These are phyloP conservation scores for Chromis chromis DNA, from an alignment of 2,797 vertebrate genomes.

Conservation along the genomic window DNA sequence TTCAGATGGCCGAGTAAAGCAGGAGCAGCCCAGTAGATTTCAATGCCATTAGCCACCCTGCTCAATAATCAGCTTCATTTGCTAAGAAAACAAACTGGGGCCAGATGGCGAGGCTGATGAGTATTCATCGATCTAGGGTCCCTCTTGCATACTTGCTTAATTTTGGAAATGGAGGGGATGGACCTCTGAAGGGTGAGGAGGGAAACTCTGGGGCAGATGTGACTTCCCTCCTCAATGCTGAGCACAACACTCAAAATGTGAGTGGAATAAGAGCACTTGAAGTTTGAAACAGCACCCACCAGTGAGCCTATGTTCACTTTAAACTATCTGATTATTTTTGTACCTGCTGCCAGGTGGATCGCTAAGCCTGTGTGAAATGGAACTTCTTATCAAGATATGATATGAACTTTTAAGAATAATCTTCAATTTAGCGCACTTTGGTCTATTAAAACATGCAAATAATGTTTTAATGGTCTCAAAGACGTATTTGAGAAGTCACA, in stretches of 20 bases:
- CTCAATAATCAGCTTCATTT: conserved; percentile 85
- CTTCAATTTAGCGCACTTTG: conserved; percentile 44
- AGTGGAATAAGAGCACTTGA: conserved; percentile 48
- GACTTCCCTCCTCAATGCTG: conserved; percentile 46
- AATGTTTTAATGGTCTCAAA: conserved; percentile 55
- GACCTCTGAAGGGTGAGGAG: conserved; percentile 64
- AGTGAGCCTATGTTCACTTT: conserved; percentile 40
- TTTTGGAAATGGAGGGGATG: conserved; percentile 71
- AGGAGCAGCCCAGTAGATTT: conserved; percentile 72
- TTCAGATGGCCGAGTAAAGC: conserved; percentile 70
- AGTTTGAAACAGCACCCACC: conserved; percentile 35
- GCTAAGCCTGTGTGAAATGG: conserved; percentile 22
- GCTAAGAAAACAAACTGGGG: conserved; percentile 83
- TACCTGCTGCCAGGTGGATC: conserved; percentile 7
- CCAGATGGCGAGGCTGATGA: conserved; percentile 84
- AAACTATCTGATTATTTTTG: conserved; percentile 22
- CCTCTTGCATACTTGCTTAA: conserved; percentile 72
- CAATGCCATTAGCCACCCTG: conserved; percentile 74
- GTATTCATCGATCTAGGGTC: conserved; percentile 83
- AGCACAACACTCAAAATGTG: conserved; percentile 50
- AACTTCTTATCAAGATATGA: conserved; percentile 47
- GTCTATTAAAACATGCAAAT: conserved; percentile 54
- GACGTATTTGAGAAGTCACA: conserved; percentile 59
- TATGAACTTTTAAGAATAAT: conserved; percentile 29
- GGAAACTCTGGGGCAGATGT: conserved; percentile 70